Conservation (phyloP, 2,797 vertebrate genomes). For the Loris lydekkerianus region DNA sequence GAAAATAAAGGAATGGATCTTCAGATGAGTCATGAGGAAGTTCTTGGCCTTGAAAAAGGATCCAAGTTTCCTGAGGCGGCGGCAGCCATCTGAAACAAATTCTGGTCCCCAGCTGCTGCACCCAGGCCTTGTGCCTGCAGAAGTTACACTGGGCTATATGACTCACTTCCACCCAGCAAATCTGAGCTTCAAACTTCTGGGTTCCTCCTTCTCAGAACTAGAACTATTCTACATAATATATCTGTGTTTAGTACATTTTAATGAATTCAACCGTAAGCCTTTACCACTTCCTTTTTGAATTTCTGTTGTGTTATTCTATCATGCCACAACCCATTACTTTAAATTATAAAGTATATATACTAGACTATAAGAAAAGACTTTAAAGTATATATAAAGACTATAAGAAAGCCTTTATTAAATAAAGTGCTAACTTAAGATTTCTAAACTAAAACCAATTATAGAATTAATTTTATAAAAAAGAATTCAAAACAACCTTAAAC, state of each 20-base stretch:
- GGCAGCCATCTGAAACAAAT: background rate
- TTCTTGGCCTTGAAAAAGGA: background rate
- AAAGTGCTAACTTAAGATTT: background rate
- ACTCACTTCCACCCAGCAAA: background rate
- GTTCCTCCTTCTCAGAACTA: slow-evolving; percentile 59
- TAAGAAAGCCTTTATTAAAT: background rate
- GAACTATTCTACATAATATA: background rate
- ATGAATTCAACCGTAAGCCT: slow-evolving; percentile 31
- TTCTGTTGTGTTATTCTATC: background rate
- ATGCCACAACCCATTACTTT: background rate
- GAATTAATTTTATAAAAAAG: slow-evolving; percentile 11
- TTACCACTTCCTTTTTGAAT: slow-evolving; percentile 69
- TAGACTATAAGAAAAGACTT: no score
- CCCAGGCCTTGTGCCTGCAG: background rate
- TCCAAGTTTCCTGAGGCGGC: background rate
- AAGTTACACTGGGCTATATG: accelerated
- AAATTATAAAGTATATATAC: no score
- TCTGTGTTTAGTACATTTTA: slow-evolving; percentile 41
- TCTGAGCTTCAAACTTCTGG: accelerated
- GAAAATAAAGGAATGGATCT: background rate
- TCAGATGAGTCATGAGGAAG: background rate
- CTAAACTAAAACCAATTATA: background rate
- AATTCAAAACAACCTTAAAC: background rate
- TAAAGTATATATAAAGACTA: no score
- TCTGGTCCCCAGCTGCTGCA: background rate